Evolutionary conservation across 2,888 invertebrate genomes (phyloP), one percentile per base, ranked within the genome.

Genomic region (Graphium colonna): DNA sequence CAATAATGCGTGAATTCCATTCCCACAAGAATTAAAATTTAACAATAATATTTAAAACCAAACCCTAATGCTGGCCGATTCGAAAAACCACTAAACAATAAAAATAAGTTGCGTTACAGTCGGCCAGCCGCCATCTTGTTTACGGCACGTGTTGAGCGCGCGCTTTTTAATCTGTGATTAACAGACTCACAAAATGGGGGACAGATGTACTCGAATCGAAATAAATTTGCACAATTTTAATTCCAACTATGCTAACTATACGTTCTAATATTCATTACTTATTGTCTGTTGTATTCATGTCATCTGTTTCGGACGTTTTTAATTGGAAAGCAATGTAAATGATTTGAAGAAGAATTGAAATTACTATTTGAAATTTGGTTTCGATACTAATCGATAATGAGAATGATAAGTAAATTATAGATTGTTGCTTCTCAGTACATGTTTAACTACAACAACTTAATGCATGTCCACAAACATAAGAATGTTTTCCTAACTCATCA

Each of bases 71-170:
- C 50, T 57, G 64, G 63, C 62, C 61, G 58, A 67, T 71, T 75
- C 67, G 13, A 69, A 75, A 76, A 71, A 68, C 67, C 67, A 48
- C 62, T 71, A 73, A 73, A 78, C 78, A 79, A 78, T 71, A 63
- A 67, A 66, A 65, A 60, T 61, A 68, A 68, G 60, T 63, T 61
- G 67, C n/a, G 21, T 31, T 33, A 12, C 39, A 45, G 9, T 12
- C 1, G 39, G 10, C 62, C 64, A 62, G 64, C 62, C 63, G 67
- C 62, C 65, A 63, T 61, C 58, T 63, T 60, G 60, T 57, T 12
- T n/a, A 16, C 46, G 65, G 51, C 70, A 64, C 69, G 70, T 66
- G 71, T 17, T 58, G 28, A 52, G 31, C 61, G 57, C 64, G 60
- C 60, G 62, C 57, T 51, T 60, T 58, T 54, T 54, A 61, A 64